Percentiles rank a stretch among this genome's conserved stretches.
These are phyloP conservation scores for Cirrhinus mrigala DNA, from an alignment of 2,797 vertebrate species.

Conservation along the genomic window DNA sequence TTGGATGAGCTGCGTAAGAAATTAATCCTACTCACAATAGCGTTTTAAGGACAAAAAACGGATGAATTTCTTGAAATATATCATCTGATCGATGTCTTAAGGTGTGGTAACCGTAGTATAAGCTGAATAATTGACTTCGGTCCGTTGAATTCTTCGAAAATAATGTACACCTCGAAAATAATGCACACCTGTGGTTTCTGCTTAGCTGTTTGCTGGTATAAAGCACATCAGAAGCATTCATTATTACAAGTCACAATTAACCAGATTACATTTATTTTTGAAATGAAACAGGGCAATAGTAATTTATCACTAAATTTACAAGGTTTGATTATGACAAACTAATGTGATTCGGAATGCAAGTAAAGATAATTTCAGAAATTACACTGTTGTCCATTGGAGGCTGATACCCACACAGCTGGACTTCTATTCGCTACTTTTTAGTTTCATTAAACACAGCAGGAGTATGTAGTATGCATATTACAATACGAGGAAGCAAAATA, in stretches of 20 bases:
- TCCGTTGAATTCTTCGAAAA: too few species aligned
- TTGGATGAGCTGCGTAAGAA: too few species aligned
- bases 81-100: too few species aligned
- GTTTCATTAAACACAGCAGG: constrained; percentile 23
- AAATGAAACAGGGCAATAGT: neutral
- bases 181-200: too few species aligned
- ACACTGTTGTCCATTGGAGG: neutral
- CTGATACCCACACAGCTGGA: neutral
- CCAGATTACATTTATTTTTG: neutral
- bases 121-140: too few species aligned
- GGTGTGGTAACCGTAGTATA: too few species aligned
- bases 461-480: neutral
- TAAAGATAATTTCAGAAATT: neutral
- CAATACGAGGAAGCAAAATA: neutral
- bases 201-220: neutral
- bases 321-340: neutral
- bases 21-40: too few species aligned
- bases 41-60: too few species aligned
- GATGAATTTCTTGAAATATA: too few species aligned
- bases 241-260: neutral
- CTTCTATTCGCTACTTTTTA: neutral
- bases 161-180: too few species aligned
- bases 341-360: neutral
- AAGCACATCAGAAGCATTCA: neutral
- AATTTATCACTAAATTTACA: neutral